Base-by-base conservation (phyloP, 2,113 vertebrate genomes). In the Trinectes maculatus region DNA sequence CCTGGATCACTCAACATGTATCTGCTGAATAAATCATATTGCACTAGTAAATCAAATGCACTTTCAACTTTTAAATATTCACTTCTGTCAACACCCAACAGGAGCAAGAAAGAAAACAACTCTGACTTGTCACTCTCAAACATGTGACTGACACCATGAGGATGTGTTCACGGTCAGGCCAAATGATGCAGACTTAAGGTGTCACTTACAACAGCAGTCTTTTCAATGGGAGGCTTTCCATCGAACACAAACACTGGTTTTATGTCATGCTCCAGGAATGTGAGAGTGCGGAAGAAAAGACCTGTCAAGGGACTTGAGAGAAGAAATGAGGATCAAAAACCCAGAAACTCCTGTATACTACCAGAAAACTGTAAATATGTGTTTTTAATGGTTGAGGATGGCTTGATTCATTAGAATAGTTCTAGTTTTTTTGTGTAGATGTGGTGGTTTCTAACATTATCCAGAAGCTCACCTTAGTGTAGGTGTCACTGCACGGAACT, bases 231-330 rank as follows among this genome's bases (percentile, higher is more conserved):
- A 47, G 93, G 93, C 19, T 44, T 79, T 56, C 93, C 93, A 11
- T 94, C 93, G 62, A 94, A 90, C 37, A 94, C 91, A 90, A 92
- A 94, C 22, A 93, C 91, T 0, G 93, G 93, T 75, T 92, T 94
- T 70, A 94, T 93, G 76, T 85, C 91, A 37, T 92, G 85, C 76
- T 94, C 93, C 74, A 93, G 82, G 69, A 94, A 90, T 15, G 90
- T 88, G 51, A 94, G 87, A 0, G 93, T 93, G 13, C 93, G 92
- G 49, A 84, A 94, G 77, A 94, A 92, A 51, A 93, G 49, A 40
- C 92, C 92, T 7, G 77, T 78, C 57, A 93, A 73, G 2, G 85
- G 87, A 28, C 93, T 93, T 4, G 11, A 65, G 26, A 61, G 19
- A 47, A 36, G 15, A 84, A 60, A 69, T 25, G 8, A 34, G 26